Conservation (phyloP, 2,797 vertebrate species). For the Mustela erminea region DNA sequence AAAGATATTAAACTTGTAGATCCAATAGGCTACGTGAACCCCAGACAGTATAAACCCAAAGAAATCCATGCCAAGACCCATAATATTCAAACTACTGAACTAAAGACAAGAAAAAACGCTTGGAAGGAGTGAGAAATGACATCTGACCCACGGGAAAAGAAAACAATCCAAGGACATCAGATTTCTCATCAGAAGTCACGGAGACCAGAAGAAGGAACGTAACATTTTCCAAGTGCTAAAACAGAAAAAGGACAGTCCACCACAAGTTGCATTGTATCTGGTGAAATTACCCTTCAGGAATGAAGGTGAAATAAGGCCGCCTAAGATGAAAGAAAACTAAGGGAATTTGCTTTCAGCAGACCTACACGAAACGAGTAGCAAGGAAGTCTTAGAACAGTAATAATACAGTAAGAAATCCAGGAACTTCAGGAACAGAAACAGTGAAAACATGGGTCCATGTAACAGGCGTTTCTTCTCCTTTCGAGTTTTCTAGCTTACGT, state of each 20-base stretch:
- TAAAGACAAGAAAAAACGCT: not conserved
- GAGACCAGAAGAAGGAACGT: not conserved
- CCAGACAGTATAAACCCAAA: not conserved
- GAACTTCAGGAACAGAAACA: not conserved
- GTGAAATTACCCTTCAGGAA: conserved; percentile 21
- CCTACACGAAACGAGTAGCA: not conserved
- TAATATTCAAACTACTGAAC: not conserved
- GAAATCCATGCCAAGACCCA: not conserved
- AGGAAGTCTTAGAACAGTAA: conserved; percentile 25
- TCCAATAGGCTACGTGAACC: not conserved
- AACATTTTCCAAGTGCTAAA: conserved; percentile 6
- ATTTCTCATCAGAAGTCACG: not conserved
- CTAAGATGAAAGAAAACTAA: not conserved
- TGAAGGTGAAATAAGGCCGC: not conserved
- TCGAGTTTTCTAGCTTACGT: not conserved
- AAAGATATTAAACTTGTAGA: not conserved
- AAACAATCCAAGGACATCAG: not conserved
- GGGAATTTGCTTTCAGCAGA: not conserved
- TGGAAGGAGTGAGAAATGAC: not conserved
- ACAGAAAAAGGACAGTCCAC: not conserved
- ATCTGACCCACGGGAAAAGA: not conserved
- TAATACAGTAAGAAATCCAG: not conserved
- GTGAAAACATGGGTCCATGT: not conserved
- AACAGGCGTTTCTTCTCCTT: not conserved
- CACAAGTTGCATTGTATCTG: not conserved